Base-by-base conservation (phyloP, 2,797 vertebrate species). In the Champsocephalus esox region DNA sequence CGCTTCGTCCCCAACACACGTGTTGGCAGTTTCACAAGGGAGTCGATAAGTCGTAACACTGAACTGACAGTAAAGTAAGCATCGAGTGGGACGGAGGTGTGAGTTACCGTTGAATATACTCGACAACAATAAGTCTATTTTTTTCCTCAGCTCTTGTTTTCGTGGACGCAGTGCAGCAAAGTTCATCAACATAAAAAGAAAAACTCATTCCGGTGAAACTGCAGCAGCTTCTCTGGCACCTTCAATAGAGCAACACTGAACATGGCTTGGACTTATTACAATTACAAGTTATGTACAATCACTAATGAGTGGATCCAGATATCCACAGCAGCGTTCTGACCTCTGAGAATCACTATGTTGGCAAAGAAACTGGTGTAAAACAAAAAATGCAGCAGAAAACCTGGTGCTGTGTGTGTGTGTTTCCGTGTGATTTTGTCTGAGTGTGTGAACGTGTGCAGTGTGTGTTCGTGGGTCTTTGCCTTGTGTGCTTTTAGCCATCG, bases 401-500 rank as follows among this genome's bases (percentile, higher is more conserved):
- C 13, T 41, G 50, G 59, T 4, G 13, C 43, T 34, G 66, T 61
- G 66, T 71, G 56, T 70, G 57, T 69, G 28, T 28, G 19, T 62
- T 12, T 77, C 28, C 66, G 62, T 69, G 62, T 84, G 50, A 77
- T 43, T 77, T 17, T 66, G 81, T 86, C 76, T 89, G 79, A 76
- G 3, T 85, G 88, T 86, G 86, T 83, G 79, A 77, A 81, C 10
- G 44, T 87, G 88, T 90, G 88, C 78, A 8, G 51, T 70, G 1
- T 56, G 72, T 84, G 63, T 82, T 55, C 51, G 82, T 84, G 78
- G 87, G 84, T 82, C 84, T 87, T 84, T 48, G 86, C 72, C 28
- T 24, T 76, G 82, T 92, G 89, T 91, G 91, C 87, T 91, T 86
- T 70, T 87, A 38, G 82, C 70, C 83, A 64, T 79, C 17, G 64